A percentile compares a stretch with the other conserved stretches of the same genome.
These are phyloP conservation scores for Cylindroiulus punctatus DNA, from an alignment of 2,888 invertebrate species.

Conservation along the genomic window DNA sequence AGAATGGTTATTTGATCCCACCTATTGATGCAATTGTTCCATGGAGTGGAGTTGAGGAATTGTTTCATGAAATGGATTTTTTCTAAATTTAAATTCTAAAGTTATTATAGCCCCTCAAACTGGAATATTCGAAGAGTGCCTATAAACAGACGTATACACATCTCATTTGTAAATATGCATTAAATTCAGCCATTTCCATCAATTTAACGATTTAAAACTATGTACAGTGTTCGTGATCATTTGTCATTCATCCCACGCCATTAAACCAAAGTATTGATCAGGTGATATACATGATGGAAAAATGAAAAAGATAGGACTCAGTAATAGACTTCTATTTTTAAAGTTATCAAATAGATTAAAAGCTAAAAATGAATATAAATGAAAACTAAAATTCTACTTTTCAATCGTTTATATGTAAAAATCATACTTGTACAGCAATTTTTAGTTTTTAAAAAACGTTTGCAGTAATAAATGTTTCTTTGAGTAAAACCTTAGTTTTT, in stretches of 20 bases:
- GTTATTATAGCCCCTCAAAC: conserved; percentile 4
- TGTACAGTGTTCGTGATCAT: neutral
- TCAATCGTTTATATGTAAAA: conserved; percentile 21
- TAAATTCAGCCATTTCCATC: neutral
- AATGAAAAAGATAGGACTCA: conserved; percentile 44
- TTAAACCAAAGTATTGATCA: neutral
- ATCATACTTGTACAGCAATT: conserved; percentile 52
- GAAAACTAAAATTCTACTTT: neutral
- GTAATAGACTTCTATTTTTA: conserved; percentile 25
- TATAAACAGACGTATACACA: conserved; percentile 27
- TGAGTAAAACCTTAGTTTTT: neutral
- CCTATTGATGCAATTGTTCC: neutral
- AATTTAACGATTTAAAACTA: neutral
- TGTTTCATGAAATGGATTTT: neutral
- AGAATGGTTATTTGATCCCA: neutral
- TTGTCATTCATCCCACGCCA: neutral
- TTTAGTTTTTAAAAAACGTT: neutral
- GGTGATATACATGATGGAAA: neutral
- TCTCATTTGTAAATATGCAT: conserved; percentile 23
- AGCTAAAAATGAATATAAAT: neutral
- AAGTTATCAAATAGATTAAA: conserved; percentile 1
- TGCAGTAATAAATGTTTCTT: conserved; percentile 6
- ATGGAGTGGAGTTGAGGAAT: neutral
- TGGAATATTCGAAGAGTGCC: conserved; percentile 33
- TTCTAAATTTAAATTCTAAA: neutral